phyloP scores from a whole-genome alignment of 2,888 invertebrate species.

The Steinernema hermaphroditum region DNA sequence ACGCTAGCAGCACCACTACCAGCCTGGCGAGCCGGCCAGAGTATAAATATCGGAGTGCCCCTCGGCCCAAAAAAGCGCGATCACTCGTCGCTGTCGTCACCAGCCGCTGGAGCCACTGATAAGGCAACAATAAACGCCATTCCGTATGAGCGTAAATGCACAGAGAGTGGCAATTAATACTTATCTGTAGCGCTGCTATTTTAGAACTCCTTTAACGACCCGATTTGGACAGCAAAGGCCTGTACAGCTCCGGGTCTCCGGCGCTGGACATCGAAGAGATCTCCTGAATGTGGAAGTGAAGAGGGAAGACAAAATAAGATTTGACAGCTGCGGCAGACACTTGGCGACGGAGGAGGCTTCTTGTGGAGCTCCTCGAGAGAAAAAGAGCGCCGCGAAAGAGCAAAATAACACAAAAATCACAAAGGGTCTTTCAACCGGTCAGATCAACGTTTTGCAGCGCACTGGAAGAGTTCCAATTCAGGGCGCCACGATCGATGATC shows the following conservation, averaged over 20 bases:
- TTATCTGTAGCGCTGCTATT: constrained; percentile 6
- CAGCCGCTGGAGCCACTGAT: background rate
- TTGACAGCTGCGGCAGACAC: constrained; percentile 24
- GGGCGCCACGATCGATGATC: too few species aligned
- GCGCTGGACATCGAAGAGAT: too few species aligned
- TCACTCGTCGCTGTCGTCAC: background rate
- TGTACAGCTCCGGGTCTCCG: too few species aligned
- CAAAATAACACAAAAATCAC: background rate
- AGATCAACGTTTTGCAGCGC: too few species aligned
- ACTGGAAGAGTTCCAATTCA: too few species aligned
- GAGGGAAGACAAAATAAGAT: background rate
- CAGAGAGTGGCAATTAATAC: background rate
- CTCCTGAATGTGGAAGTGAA: too few species aligned
- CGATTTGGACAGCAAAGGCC: too few species aligned
- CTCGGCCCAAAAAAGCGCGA: background rate
- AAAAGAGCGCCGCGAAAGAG: background rate
- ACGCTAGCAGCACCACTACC: background rate
- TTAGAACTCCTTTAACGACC: constrained; percentile 15
- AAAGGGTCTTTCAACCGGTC: too few species aligned
- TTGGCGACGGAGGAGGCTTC: background rate
- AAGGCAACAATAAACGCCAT: constrained; percentile 5
- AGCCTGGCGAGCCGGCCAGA: background rate
- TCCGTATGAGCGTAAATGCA: background rate
- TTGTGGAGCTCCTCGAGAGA: too few species aligned
- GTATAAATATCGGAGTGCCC: constrained; percentile 11